Evolutionary conservation across 2,113 vertebrate species (phyloP).

Genomic region (Cryptotis parvus): DNA sequence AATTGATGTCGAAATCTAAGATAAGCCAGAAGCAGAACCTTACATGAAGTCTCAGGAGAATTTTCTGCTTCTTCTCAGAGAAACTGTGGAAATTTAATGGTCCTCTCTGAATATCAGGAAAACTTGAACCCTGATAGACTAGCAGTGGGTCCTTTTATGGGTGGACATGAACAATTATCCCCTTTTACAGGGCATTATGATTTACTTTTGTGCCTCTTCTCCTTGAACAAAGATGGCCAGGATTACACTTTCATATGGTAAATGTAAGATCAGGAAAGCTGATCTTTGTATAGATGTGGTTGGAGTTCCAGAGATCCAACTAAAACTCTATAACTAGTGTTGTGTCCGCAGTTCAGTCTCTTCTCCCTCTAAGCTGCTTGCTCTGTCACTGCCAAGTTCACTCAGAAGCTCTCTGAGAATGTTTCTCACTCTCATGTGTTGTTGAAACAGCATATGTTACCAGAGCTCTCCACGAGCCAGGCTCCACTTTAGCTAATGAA

Average conservation of each 20-base stretch:
- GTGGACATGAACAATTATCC: not conserved
- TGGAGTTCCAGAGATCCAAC: not conserved
- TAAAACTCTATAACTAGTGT: not conserved
- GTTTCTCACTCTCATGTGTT: conserved; percentile 2
- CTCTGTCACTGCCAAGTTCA: not conserved
- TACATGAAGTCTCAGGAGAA: not conserved
- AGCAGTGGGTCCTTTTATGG: not conserved
- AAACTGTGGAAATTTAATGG: not conserved
- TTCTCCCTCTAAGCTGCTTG: not conserved
- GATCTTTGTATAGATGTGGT: not conserved
- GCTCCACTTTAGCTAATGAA: not conserved
- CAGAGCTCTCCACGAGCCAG: not conserved
- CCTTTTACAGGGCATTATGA: not conserved
- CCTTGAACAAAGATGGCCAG: not conserved
- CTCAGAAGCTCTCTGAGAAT: not conserved
- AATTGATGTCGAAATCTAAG: not conserved
- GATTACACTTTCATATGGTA: not conserved
- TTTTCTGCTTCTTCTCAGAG: not conserved
- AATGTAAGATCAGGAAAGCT: not conserved
- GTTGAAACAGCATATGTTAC: not conserved
- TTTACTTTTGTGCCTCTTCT: not conserved
- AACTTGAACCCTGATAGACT: not conserved
- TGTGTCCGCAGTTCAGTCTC: not conserved
- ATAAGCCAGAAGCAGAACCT: not conserved
- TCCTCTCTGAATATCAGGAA: conserved; percentile 6